A percentile compares a stretch with the other conserved stretches of the same genome.
Evolutionary conservation across 2,888 invertebrate genomes (phyloP).

Genomic region (Ophonus ardosiacus): DNA sequence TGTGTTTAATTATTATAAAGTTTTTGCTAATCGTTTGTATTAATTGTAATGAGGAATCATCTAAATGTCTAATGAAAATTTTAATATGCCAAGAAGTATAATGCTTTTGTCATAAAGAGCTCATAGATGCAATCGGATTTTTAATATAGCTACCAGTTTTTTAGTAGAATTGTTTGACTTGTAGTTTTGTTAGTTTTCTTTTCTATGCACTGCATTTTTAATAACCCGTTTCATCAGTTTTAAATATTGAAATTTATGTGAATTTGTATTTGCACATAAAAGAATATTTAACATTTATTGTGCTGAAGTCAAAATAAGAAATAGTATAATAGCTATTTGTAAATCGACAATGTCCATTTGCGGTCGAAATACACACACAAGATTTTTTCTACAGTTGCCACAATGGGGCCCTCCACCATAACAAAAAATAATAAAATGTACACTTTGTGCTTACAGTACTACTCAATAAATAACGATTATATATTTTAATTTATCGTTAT

Average conservation of each 20-base stretch:
- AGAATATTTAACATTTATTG: neutral
- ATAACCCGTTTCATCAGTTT: constrained; percentile 22
- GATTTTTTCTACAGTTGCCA: no score
- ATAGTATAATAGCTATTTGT: no score
- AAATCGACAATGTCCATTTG: no score
- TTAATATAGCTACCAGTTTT: constrained; percentile 36
- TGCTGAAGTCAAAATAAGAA: neutral
- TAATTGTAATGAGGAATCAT: neutral
- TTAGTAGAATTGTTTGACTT: constrained; percentile 33
- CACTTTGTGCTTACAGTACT: no score
- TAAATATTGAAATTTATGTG: neutral
- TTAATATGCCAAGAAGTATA: constrained; percentile 25
- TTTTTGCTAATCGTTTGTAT: neutral
- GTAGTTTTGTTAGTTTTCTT: neutral
- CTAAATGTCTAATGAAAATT: neutral
- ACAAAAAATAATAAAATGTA: no score
- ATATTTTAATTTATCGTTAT: no score
- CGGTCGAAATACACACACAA: no score
- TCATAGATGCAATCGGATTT: constrained; percentile 28
- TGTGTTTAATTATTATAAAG: neutral
- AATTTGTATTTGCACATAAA: neutral
- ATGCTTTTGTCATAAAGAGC: constrained; percentile 34
- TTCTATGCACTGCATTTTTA: constrained; percentile 6
- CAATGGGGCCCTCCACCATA: no score
- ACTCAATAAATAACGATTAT: no score